Evolutionary conservation across 1,140 invertebrate genomes (phyloP).

Genomic region (Aphidius gifuensis): DNA sequence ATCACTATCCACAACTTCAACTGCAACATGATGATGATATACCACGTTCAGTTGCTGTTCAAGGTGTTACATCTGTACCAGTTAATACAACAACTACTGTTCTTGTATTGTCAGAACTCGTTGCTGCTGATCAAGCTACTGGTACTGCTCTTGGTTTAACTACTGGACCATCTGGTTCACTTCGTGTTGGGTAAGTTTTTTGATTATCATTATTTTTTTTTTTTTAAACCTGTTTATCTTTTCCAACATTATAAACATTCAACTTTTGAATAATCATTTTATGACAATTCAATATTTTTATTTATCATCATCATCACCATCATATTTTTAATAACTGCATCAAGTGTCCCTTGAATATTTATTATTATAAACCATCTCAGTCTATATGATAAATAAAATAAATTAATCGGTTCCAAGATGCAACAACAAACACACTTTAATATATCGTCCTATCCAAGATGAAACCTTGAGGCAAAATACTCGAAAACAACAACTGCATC

Average conservation of each 20-base stretch:
- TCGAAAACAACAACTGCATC: slow-evolving; percentile 20
- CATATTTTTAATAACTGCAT: no score
- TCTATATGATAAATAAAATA: slow-evolving; percentile 11
- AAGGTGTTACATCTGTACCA: slow-evolving; percentile 41
- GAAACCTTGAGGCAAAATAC: slow-evolving; percentile 16
- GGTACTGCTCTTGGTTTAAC: slow-evolving; percentile 22
- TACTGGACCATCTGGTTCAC: slow-evolving; percentile 38
- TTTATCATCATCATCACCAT: no score
- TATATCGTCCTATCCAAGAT: not conserved
- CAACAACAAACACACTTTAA: not conserved
- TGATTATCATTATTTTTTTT: slow-evolving; percentile 10
- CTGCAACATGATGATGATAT: slow-evolving; percentile 54
- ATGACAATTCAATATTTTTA: no score
- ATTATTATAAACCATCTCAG: no score
- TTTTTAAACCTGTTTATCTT: not conserved
- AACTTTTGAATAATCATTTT: no score
- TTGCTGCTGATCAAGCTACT: slow-evolving; percentile 43
- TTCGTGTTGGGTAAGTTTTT: slow-evolving; percentile 48
- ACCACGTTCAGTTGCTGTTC: slow-evolving; percentile 40
- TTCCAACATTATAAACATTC: no score
- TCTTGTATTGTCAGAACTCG: slow-evolving; percentile 57
- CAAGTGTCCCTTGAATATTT: no score
- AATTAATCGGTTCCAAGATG: slow-evolving; percentile 18
- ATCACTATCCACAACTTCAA: slow-evolving; percentile 52
- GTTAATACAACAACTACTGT: slow-evolving; percentile 56